A percentile compares a stretch with the other conserved stretches of the same genome.
Evolutionary conservation across 2,888 invertebrate genomes (phyloP).

Genomic region (Amphipyra berbera): DNA sequence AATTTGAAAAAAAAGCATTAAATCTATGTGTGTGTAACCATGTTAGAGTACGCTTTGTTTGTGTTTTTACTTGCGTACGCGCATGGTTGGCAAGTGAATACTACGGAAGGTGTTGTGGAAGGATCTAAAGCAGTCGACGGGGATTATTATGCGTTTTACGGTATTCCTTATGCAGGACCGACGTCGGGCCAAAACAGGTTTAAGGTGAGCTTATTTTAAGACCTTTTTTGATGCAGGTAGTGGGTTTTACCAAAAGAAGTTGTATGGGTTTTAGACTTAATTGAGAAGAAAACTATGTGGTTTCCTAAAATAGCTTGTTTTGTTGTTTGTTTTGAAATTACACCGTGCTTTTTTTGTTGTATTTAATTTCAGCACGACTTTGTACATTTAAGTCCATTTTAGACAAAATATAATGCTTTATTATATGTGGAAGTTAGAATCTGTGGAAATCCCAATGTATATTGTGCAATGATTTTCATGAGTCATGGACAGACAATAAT

Average conservation of each 20-base stretch:
- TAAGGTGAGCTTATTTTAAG: conserved; percentile 66
- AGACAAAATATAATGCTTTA: not conserved
- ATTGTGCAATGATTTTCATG: conserved; percentile 2
- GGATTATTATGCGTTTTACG: conserved; percentile 74
- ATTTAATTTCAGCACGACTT: too few species aligned
- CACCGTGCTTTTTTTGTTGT: too few species aligned
- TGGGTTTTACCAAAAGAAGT: not conserved
- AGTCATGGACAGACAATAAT: not conserved
- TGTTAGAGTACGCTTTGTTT: conserved; percentile 57
- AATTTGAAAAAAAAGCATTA: not conserved
- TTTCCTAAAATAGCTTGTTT: too few species aligned
- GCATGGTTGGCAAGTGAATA: conserved; percentile 69
- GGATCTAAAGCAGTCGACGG: conserved; percentile 69
- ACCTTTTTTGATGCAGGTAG: conserved; percentile 6
- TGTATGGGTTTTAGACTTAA: not conserved
- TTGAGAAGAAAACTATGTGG: too few species aligned
- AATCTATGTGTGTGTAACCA: conserved; percentile 37
- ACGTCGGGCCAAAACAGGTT: conserved; percentile 72
- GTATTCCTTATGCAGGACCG: conserved; percentile 78
- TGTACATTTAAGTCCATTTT: too few species aligned
- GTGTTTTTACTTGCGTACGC: conserved; percentile 55
- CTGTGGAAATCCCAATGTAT: not conserved
- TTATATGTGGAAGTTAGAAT: not conserved
- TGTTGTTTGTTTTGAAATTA: too few species aligned
- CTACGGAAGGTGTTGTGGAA: conserved; percentile 74